Conservation (phyloP, 2,888 invertebrate species). For the Automeris io region DNA sequence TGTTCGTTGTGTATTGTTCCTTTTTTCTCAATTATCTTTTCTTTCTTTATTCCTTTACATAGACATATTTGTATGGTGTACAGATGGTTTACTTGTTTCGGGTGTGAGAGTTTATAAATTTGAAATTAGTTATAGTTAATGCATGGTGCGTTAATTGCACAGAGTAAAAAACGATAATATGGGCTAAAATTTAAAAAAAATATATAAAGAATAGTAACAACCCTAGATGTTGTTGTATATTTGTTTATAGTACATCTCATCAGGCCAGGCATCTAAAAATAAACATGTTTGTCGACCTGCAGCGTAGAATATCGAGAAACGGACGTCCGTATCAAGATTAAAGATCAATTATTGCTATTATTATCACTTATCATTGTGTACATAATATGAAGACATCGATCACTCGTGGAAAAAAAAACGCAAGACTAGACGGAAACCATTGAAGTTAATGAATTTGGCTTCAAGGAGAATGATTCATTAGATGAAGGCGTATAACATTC, state of each 20-base stretch:
- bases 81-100: too few relatives aligned
- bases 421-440: conserved; percentile 15
- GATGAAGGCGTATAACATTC: neutral
- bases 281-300: conserved; percentile 16
- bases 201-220: neutral
- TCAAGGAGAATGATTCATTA: conserved; percentile 6
- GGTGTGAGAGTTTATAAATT: too few relatives aligned
- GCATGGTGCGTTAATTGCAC: too few relatives aligned
- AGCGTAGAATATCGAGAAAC: neutral
- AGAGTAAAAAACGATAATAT: too few relatives aligned
- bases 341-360: conserved; percentile 1
- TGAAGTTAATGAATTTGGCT: conserved; percentile 14
- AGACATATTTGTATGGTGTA: too few relatives aligned
- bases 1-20: too few relatives aligned
- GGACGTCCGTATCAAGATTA: neutral
- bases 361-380: neutral
- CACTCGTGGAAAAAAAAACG: conserved; percentile 13
- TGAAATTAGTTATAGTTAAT: too few relatives aligned
- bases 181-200: too few relatives aligned
- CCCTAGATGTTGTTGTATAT: neutral
- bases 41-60: too few relatives aligned
- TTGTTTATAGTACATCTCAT: neutral
- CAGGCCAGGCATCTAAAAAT: neutral
- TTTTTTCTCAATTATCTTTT: too few relatives aligned
- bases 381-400: neutral